These are phyloP conservation scores for Strix uralensis DNA, from an alignment of 2,113 vertebrate species.

Conservation along the genomic window DNA sequence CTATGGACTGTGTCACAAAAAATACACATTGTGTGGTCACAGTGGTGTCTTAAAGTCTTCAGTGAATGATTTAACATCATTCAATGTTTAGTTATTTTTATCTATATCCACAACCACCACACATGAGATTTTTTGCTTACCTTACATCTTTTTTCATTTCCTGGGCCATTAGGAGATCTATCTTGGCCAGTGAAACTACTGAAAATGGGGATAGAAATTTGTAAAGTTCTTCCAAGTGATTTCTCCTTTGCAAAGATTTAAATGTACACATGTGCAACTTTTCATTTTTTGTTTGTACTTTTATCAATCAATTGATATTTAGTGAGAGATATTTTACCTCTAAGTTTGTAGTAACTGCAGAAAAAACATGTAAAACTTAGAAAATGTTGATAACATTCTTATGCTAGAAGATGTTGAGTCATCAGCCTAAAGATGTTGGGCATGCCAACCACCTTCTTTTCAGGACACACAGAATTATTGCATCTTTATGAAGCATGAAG, in stretches of 20 bases:
- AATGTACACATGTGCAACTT: fast-evolving
- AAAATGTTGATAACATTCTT: neutral
- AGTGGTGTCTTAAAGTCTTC: neutral
- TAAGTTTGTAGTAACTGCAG: neutral
- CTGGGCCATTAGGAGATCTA: neutral
- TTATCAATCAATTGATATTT: neutral
- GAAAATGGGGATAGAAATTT: neutral
- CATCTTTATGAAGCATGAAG: neutral
- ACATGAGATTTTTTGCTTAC: neutral
- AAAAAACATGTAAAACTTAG: neutral
- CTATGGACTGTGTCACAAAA: neutral
- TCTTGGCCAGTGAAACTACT: neutral
- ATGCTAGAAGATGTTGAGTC: neutral
- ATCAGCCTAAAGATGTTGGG: neutral
- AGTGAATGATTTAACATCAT: neutral
- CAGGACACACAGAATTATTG: neutral
- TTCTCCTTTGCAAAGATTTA: neutral
- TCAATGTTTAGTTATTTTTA: neutral
- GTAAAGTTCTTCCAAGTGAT: neutral
- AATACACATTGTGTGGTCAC: neutral
- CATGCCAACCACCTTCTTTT: neutral
- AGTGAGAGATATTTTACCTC: neutral
- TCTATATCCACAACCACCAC: neutral
- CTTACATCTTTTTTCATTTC: neutral
- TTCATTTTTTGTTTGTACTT: neutral